phyloP scores from a whole-genome alignment of 2,113 vertebrate genomes.

The Cebus imitator region DNA sequence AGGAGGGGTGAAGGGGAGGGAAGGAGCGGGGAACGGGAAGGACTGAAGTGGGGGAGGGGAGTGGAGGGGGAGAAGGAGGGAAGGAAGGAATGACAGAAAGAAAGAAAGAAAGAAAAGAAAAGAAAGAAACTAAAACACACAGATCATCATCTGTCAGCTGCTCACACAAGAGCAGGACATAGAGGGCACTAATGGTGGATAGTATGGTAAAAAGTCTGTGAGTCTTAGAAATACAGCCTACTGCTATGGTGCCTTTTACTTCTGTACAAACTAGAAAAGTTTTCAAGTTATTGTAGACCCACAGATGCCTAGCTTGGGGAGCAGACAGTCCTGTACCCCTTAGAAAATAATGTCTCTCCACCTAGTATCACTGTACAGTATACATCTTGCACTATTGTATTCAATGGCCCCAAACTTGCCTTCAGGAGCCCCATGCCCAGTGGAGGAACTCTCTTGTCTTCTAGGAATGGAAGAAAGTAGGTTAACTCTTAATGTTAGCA shows the following conservation, averaged over 20 bases:
- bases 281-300: neutral
- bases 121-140: slow-evolving; percentile 67
- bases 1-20: too few relatives aligned
- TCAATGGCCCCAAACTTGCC: neutral
- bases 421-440: neutral
- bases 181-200: neutral
- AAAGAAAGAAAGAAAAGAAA: too few relatives aligned
- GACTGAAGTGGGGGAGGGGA: too few relatives aligned
- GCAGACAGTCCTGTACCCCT: neutral
- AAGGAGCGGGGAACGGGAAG: too few relatives aligned
- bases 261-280: neutral
- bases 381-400: neutral
- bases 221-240: neutral
- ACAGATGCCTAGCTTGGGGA: neutral
- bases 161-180: slow-evolving; percentile 55
- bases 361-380: neutral
- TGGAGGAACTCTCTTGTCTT: neutral
- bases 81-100: too few relatives aligned
- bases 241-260: neutral
- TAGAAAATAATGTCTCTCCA: neutral
- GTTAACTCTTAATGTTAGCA: slow-evolving; percentile 10
- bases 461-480: neutral
- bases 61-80: too few relatives aligned
- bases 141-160: slow-evolving; percentile 82
- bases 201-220: neutral